Base-by-base conservation (phyloP, 1,140 invertebrate genomes). In the Pseudomyrmex pallidus region DNA sequence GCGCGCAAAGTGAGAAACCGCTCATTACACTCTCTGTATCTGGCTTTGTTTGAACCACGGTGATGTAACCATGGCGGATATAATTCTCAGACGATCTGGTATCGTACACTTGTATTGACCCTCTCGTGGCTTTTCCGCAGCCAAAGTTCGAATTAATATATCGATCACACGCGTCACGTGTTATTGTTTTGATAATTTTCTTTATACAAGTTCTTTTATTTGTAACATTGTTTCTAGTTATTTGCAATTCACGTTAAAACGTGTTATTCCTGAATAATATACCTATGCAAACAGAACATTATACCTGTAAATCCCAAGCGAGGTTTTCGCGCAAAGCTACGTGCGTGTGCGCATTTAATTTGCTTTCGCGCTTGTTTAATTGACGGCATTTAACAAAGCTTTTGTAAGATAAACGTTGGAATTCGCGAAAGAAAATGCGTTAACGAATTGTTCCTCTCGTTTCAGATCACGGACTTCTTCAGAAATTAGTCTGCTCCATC, bases 381-480 rank as follows among this genome's bases (percentile, higher is more conserved):
- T 62, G 8, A 20, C 22, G 2, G 15, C 46, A 12, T 25, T 63
- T 35, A 20, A 44, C 56, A 35, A 35, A 35, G 35, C 35, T 35
- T 67, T 84, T 76, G 54, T 4, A 12, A 3, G 48, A 57, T 20
- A 44, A 66, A 66, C 35, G 25, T 67, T 52, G 20, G 13, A 13
- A 74, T 25, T 72, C n/a, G 35, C 35, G 2, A 12, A 8, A 1
- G 22, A 70, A 61, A 22, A 50, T 46, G 9, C 44, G 25, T 63
- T 57, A 56, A 74, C 12, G 35, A 8, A 12, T 66, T n/a, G n/a
- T 67, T 56, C 17, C 83, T 83, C 59, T 35, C 5, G 35, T 61
- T 67, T 68, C 85, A 87, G 86, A 22, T 84, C 72, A 13, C 61
- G n/a, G 61, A 73, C 74, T 77, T 74, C 66, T n/a, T n/a, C 4